These are phyloP conservation scores for Nannoperca australis DNA, from an alignment of 2,797 vertebrate species.

Conservation along the genomic window DNA sequence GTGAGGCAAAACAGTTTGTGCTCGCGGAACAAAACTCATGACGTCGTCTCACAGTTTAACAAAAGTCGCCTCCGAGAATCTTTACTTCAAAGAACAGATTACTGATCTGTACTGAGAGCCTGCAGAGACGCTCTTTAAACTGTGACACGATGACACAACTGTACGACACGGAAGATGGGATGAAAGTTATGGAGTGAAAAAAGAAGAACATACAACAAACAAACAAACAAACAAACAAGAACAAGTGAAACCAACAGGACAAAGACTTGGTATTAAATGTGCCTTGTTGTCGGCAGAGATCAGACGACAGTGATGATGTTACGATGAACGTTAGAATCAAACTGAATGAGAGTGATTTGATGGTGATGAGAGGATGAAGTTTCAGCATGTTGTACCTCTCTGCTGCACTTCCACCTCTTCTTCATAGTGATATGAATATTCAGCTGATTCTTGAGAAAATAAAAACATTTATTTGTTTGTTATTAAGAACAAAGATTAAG, in stretches of 20 bases:
- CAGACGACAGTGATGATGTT: background rate
- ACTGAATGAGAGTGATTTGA: too few relatives aligned
- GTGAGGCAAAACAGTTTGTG: slow-evolving; percentile 30
- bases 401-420: slow-evolving; percentile 62
- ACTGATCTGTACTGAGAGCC: background rate
- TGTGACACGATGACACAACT: background rate
- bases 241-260: background rate
- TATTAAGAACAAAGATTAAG: slow-evolving; percentile 2
- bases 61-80: background rate
- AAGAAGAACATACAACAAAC: slow-evolving; percentile 7
- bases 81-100: background rate
- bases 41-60: slow-evolving; percentile 23
- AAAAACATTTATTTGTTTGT: background rate
- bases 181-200: slow-evolving; percentile 19
- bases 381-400: slow-evolving; percentile 60
- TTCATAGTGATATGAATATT: slow-evolving; percentile 69
- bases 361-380: slow-evolving; percentile 30
- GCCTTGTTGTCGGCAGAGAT: background rate
- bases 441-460: slow-evolving; percentile 61
- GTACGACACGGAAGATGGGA: slow-evolving; percentile 21
- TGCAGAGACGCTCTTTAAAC: background rate
- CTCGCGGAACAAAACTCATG: background rate
- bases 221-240: slow-evolving; percentile 10
- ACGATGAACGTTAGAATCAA: slow-evolving; percentile 19
- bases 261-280: background rate